These are phyloP conservation scores for Mandrillus leucophaeus DNA, from an alignment of 2,113 vertebrate genomes.

Conservation along the genomic window DNA sequence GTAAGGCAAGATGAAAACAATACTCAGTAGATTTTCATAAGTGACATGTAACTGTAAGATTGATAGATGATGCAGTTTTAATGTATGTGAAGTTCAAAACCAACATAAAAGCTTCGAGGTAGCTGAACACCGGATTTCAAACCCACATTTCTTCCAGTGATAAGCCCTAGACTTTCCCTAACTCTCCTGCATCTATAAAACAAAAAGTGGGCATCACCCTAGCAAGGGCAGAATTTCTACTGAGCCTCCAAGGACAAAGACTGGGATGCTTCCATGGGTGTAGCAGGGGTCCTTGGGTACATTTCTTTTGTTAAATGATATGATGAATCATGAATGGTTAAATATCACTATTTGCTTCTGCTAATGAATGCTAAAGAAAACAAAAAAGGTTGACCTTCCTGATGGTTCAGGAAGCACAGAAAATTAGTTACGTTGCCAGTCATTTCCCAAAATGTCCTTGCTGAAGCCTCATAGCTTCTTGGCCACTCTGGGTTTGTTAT, in stretches of 20 bases:
- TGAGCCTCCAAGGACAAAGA: constrained; percentile 72
- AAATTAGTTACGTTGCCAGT: not conserved
- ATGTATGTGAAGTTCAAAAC: constrained; percentile 86
- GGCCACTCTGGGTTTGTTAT: not conserved
- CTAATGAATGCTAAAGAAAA: not conserved
- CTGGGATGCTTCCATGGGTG: constrained; percentile 63
- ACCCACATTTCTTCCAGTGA: constrained; percentile 77
- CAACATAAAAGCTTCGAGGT: constrained; percentile 83
- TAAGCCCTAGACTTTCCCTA: constrained; percentile 60
- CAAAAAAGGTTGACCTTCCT: not conserved
- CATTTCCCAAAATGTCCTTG: not conserved
- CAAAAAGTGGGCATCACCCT: constrained; percentile 41
- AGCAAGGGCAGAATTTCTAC: constrained; percentile 61
- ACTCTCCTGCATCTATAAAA: constrained; percentile 58
- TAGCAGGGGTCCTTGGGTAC: constrained; percentile 70
- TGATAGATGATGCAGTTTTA: constrained; percentile 89
- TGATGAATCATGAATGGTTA: constrained; percentile 74
- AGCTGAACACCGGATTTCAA: constrained; percentile 79
- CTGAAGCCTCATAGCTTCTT: not conserved
- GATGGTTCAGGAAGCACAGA: not conserved
- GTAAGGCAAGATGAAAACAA: constrained; percentile 90
- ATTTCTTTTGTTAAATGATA: constrained; percentile 66
- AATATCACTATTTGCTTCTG: constrained; percentile 55
- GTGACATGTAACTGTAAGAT: constrained; percentile 88
- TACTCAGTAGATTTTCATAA: constrained; percentile 91